Evolutionary conservation across 1,140 invertebrate genomes (phyloP), one percentile per base, ranked within the genome.

Genomic region (Pseudomyrmex concolor): DNA sequence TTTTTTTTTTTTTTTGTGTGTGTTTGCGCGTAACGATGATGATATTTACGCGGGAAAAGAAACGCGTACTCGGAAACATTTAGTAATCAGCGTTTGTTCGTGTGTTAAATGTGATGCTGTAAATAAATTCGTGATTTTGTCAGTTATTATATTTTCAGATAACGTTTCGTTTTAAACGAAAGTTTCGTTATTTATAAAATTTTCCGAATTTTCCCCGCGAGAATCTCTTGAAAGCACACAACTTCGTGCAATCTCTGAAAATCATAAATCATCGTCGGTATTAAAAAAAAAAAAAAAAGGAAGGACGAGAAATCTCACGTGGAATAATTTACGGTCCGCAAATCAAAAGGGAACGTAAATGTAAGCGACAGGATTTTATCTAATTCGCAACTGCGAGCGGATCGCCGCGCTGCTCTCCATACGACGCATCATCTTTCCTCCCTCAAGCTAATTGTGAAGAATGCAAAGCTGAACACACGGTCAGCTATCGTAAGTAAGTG

Each of bases 381-480:
- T 74, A 76, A 76, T 76, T 76, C 22, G 51, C 22, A 15, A 4
- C 34, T 7, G 34, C 55, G 55, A 60, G 48, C 60, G 55, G 45
- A 60, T 10, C 55, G 45, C 22, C 12, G 13, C 9, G 34, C 34
- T 34, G 2, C 50, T 51, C 12, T n/a, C 13, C 9, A 15, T 1
- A 25, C 34, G 15, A 50, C 5, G 2, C 59, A 17, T 63, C 45
- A 2, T 12, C 15, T 8, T 19, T 19, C 63, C 72, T 51, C 59
- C 15, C 22, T 63, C 59, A 22, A 63, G 59, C 59, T 74, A 74
- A 74, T 74, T 74, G 45, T 25, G 59, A 74, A 74, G 59, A 74
- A 74, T 63, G 72, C 72, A 74, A 73, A 34, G 45, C 22, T 74
- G 62, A 74, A 74, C 22, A 74, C 22, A 74, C 45, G 15, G 50